Evolutionary conservation across 2,113 vertebrate genomes (phyloP).

Genomic region (Pangasianodon hypophthalmus): DNA sequence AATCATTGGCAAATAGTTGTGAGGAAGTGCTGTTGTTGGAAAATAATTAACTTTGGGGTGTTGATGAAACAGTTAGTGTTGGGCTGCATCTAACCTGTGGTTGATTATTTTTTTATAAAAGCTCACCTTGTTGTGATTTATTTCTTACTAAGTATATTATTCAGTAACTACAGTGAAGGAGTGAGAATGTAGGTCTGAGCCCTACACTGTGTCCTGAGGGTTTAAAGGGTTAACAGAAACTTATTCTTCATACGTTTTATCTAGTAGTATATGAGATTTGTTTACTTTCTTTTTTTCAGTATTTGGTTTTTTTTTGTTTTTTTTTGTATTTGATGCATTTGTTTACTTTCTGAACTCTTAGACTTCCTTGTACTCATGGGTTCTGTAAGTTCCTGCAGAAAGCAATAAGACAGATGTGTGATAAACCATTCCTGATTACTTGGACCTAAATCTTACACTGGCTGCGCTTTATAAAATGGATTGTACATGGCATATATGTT

Average conservation of each 20-base stretch:
- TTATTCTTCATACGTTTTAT: background rate
- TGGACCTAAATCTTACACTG: background rate
- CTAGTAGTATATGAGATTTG: background rate
- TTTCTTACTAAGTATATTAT: background rate
- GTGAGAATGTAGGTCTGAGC: background rate
- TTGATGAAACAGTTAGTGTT: no score
- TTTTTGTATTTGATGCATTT: background rate
- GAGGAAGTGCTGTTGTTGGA: background rate
- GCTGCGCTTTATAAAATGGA: background rate
- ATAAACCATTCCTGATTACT: background rate
- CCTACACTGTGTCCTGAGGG: background rate
- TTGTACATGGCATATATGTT: background rate
- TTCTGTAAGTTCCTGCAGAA: background rate
- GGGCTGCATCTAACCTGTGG: no score
- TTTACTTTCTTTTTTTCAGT: no score
- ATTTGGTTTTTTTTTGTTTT: no score
- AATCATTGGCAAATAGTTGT: background rate
- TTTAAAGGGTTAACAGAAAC: background rate
- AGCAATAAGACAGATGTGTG: background rate
- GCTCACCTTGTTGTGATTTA: background rate
- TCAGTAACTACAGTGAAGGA: background rate
- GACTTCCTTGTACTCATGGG: background rate
- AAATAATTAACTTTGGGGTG: background rate
- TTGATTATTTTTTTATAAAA: background rate
- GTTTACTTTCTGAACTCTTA: background rate